Conservation (phyloP, 64 coral and sea anemone genomes). For the Hydrozoanthus tunicans region DNA sequence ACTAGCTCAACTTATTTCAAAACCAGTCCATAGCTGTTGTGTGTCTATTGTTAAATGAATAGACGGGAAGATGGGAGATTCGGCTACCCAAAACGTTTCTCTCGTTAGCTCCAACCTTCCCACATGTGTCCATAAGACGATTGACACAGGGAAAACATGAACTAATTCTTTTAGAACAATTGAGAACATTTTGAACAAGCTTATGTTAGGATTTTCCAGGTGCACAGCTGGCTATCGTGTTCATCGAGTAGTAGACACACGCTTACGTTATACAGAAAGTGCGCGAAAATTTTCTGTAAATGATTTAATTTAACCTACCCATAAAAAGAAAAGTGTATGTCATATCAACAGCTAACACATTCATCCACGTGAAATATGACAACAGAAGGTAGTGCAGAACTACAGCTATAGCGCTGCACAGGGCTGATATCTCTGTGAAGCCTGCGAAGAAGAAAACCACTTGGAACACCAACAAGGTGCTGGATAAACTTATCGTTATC, state of each 20-base stretch:
- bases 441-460: neutral
- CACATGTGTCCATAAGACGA: too few species aligned
- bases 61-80: too few species aligned
- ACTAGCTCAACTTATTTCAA: too few species aligned
- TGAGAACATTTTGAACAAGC: too few species aligned
- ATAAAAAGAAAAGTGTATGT: neutral
- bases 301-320: neutral
- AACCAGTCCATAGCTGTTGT: too few species aligned
- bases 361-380: neutral
- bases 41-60: too few species aligned
- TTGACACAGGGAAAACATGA: too few species aligned
- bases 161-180: too few species aligned
- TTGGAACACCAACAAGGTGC: neutral
- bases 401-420: neutral
- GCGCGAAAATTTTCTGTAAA: neutral
- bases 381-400: conserved; percentile 2
- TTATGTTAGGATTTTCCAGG: too few species aligned
- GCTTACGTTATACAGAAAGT: neutral
- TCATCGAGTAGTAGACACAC: neutral
- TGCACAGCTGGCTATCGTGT: neutral
- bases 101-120: too few species aligned
- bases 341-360: neutral
- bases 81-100: too few species aligned
- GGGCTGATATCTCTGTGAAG: neutral
- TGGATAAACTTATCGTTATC: neutral